Evolutionary conservation across 2,113 vertebrate genomes (phyloP).

Genomic region (Pseudorhombus dupliciocellatus): DNA sequence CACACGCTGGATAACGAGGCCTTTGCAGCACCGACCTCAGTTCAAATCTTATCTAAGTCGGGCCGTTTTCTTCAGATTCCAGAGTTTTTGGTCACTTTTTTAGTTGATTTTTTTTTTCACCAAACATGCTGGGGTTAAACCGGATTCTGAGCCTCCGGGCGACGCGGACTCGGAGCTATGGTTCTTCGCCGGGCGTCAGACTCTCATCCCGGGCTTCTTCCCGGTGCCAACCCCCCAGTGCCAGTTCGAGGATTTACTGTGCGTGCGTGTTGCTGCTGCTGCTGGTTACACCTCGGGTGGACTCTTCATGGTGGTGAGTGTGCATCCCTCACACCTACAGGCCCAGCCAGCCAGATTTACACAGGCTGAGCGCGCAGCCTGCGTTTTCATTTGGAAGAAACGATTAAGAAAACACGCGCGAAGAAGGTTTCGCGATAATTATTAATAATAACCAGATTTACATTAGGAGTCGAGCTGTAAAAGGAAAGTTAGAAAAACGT

Average conservation of each 20-base stretch:
- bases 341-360: not conserved
- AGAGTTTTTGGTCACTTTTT: not conserved
- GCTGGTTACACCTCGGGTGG: constrained; percentile 89
- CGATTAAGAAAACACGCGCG: not conserved
- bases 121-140: constrained; percentile 81
- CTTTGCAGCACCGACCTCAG: not conserved
- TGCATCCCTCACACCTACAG: constrained; percentile 36
- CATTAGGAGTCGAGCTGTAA: not conserved
- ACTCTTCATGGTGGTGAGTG: constrained; percentile 95
- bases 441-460: not conserved
- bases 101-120: not conserved
- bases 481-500: not conserved
- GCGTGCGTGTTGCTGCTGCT: constrained; percentile 87
- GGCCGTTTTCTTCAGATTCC: not conserved
- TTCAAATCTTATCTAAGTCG: constrained; percentile 20
- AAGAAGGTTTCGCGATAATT: not conserved
- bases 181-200: constrained; percentile 70
- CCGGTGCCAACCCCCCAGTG: constrained; percentile 68
- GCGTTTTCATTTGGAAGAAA: not conserved
- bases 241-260: constrained; percentile 83
- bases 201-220: constrained; percentile 72
- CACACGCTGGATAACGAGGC: constrained; percentile 48
- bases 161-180: constrained; percentile 41
- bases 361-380: not conserved
- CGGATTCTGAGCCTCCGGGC: constrained; percentile 76